Conservation (phyloP, 1,140 invertebrate genomes). For the Stegodyphus mimosarum region DNA sequence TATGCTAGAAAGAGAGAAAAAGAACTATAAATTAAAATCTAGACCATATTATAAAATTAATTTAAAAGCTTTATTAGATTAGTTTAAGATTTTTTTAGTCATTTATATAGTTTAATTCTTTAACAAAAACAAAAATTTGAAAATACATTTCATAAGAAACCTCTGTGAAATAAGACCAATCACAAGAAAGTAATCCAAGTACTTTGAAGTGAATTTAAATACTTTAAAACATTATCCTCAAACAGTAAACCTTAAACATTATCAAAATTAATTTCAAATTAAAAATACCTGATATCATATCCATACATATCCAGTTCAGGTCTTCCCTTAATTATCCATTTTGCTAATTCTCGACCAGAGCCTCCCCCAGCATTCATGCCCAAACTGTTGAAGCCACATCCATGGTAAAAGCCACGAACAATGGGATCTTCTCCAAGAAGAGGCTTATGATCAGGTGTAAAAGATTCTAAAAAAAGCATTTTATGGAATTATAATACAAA, state of each 20-base stretch:
- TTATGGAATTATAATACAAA: background rate
- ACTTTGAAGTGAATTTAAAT: too few species aligned
- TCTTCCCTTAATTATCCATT: conserved; percentile 84
- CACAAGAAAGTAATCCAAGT: too few species aligned
- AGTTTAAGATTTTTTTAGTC: too few species aligned
- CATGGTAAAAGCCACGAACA: conserved; percentile 79
- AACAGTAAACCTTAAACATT: background rate
- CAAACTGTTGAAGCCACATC: conserved; percentile 87
- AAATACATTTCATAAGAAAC: background rate
- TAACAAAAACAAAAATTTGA: background rate
- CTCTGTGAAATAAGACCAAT: too few species aligned
- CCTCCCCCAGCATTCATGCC: conserved; percentile 92
- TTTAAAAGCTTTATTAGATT: too few species aligned
- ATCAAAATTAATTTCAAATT: conserved; percentile 1
- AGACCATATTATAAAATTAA: too few species aligned
- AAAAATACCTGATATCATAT: conserved; percentile 80
- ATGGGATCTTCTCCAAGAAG: conserved; percentile 77
- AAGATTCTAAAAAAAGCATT: conserved; percentile 77
- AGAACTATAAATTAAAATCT: too few species aligned
- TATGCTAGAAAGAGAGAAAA: too few species aligned
- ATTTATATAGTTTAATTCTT: too few species aligned
- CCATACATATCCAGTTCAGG: conserved; percentile 86
- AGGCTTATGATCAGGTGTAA: conserved; percentile 90
- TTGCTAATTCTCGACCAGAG: conserved; percentile 83
- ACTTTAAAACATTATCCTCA: too few species aligned